A percentile compares a stretch with the other conserved stretches of the same genome.
Conservation (phyloP, 2,113 vertebrate species). For the Hippocampus mohnikei region DNA sequence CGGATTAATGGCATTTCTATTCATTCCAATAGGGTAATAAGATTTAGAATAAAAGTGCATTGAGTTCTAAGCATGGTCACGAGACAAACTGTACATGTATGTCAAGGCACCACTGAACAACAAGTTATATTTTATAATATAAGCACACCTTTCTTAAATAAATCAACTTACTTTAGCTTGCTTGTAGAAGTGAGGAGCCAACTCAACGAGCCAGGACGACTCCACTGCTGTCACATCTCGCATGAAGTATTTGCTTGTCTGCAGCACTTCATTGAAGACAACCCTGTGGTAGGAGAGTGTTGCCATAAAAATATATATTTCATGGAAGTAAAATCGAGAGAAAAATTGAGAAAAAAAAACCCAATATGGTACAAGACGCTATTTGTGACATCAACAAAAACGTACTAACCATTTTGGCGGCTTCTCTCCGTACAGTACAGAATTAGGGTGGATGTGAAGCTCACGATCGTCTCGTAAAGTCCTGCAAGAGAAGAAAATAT, state of each 20-base stretch:
- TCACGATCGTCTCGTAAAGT: constrained; percentile 94
- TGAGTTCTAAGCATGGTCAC: too few relatives aligned
- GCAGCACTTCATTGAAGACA: constrained; percentile 93
- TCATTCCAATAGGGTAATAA: too few relatives aligned
- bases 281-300: constrained; percentile 74
- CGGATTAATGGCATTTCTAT: too few relatives aligned
- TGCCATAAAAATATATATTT: neutral
- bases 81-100: too few relatives aligned
- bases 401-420: constrained; percentile 89
- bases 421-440: constrained; percentile 91
- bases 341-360: neutral
- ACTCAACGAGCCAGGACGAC: constrained; percentile 90
- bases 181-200: constrained; percentile 97
- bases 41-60: too few relatives aligned
- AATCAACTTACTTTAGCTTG: constrained; percentile 85
- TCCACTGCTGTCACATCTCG: constrained; percentile 95
- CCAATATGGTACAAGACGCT: neutral
- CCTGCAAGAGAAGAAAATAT: constrained; percentile 62
- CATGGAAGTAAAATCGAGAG: neutral
- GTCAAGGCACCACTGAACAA: too few relatives aligned
- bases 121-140: too few relatives aligned
- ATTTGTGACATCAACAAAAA: neutral
- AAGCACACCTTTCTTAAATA: neutral
- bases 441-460: constrained; percentile 92
- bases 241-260: constrained; percentile 94